phyloP scores from a whole-genome alignment of 2,113 vertebrate species.

The Megaceryle torquata region DNA sequence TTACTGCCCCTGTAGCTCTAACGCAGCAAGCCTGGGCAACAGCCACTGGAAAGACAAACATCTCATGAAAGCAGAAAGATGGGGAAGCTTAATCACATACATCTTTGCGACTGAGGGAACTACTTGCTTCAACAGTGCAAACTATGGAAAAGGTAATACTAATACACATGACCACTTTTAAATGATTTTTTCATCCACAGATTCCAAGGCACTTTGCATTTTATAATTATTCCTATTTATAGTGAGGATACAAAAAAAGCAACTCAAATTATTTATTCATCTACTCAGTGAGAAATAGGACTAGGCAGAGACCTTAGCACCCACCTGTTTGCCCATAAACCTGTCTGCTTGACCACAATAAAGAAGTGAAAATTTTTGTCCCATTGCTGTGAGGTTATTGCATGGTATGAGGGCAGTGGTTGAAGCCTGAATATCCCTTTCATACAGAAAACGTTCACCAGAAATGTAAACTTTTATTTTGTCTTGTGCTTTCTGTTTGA shows the following conservation, averaged over 20 bases:
- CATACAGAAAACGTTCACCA: background rate
- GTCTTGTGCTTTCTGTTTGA: background rate
- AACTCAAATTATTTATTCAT: background rate
- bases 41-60: background rate
- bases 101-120: background rate
- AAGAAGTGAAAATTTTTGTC: background rate
- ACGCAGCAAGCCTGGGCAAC: background rate
- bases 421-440: background rate
- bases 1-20: background rate
- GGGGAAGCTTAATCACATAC: background rate
- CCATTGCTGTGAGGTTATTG: background rate
- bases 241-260: background rate
- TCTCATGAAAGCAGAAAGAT: background rate
- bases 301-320: background rate
- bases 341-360: background rate
- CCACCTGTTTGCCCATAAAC: background rate
- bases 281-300: background rate
- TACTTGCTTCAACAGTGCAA: background rate
- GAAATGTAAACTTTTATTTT: background rate
- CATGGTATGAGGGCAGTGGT: fast-evolving
- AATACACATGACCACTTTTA: background rate
- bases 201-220: background rate
- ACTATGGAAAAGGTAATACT: background rate
- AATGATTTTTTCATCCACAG: background rate
- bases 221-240: background rate